phyloP scores from a whole-genome alignment of 2,113 vertebrate genomes.

The Scopus umbretta region DNA sequence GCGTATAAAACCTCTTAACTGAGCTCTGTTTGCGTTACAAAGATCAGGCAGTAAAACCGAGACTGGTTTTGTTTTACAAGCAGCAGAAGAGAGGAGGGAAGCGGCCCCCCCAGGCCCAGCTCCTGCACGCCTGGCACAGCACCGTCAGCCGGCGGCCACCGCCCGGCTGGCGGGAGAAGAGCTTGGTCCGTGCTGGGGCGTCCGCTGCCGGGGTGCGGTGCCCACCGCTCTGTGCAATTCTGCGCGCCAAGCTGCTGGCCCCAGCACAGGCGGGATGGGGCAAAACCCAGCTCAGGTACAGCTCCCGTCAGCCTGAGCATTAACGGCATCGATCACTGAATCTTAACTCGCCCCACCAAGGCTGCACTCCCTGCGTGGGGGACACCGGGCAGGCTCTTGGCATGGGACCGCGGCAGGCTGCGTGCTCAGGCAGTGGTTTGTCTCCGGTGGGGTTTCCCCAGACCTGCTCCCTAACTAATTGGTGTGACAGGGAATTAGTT shows the following conservation, averaged over 20 bases:
- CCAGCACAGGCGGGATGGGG: accelerated
- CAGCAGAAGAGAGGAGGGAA: background rate
- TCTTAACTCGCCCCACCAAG: accelerated
- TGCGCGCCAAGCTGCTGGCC: background rate
- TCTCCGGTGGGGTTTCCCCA: background rate
- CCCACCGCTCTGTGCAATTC: accelerated
- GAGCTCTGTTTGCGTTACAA: constrained; percentile 51
- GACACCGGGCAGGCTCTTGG: no score
- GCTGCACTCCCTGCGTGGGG: background rate
- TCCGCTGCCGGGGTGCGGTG: accelerated
- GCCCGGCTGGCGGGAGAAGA: background rate
- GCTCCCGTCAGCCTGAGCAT: background rate
- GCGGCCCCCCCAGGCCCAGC: background rate
- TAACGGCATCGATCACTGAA: accelerated
- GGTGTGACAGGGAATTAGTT: background rate
- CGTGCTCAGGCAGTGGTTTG: background rate
- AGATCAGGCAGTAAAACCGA: constrained; percentile 44
- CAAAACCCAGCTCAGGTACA: background rate
- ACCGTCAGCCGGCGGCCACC: accelerated
- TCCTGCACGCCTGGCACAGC: background rate
- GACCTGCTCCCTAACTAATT: background rate
- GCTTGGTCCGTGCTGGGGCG: accelerated
- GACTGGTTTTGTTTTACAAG: constrained; percentile 47
- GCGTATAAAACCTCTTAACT: background rate
- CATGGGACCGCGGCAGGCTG: accelerated